Base-by-base conservation (phyloP, 2,888 invertebrate genomes). In the Alentia gelatinosa region DNA sequence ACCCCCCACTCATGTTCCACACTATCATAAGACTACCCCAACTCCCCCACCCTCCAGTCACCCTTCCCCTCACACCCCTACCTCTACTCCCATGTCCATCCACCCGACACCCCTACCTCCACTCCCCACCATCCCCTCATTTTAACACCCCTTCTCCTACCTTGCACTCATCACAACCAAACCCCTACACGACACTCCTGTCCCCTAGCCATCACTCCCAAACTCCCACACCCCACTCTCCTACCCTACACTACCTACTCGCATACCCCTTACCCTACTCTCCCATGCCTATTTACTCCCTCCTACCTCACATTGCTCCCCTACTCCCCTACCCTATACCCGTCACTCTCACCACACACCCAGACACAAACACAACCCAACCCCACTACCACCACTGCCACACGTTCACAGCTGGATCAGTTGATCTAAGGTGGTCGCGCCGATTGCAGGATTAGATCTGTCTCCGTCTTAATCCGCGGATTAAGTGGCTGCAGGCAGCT, bases 381-480 rank as follows among this genome's bases (percentile, higher is more conserved):
- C 47, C 63, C n/a, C n/a, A 63, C 12, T 5, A 12, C n/a, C 15
- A 12, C 63, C 63, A 15, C 63, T 15, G 5, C 12, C 63, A 63
- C 63, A 9, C n/a, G 37, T 26, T 23, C 9, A n/a, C 79, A n/a
- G 37, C 12, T 79, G 79, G 79, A 79, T 79, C 79, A 79, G 79
- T 39, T 79, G 79, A 79, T 79, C 79, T 79, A 79, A 79, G 35
- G 79, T 79, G 79, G 79, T 79, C 79, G 3, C 39, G 37, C 79
- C 79, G 79, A 79, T 79, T 79, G 79, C 37, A n/a, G 79, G 35
- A 79, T 79, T 79, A 79, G 19, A 39, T 79, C 79, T 79, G 79
- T 79, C 79, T 37, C 19, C n/a, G 79, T 79, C 39, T 79, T 79
- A 37, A 79, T 79, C 79, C 79, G 1, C 39, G 35, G 79, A 79